Evolutionary conservation across 2,888 invertebrate genomes (phyloP), one percentile per base, ranked within the genome.

Genomic region (Heliconius aoede): DNA sequence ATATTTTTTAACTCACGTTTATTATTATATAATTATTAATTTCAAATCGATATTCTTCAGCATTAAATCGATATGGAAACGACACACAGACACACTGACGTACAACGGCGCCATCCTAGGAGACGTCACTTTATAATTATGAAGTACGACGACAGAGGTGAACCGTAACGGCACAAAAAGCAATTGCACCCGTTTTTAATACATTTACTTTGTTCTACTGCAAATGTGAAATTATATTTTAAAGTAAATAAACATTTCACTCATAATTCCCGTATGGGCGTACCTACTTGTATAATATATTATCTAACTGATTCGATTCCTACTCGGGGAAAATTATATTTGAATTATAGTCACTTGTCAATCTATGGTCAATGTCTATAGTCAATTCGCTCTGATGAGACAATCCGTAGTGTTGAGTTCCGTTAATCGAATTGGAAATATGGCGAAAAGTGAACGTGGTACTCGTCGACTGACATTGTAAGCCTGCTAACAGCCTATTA

Each of bases 101-200:
- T 24, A 64, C 36, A 40, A 24, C 40, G 65, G 65, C 65, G 65
- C 65, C 65, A 65, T 7, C 36, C 24, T 65, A 40, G 65, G 36
- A 24, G 36, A 24, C 65, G 65, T n/a, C 36, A 13, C 24, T 64
- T 65, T 65, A 65, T 65, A 65, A 65, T 65, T 36, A 65, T 15
- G 65, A 36, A 65, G 24, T 65, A 65, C 65, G 65, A 65, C 40
- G 65, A 65, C 65, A 15, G 65, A 65, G 24, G 24, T 65, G 24
- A 65, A 65, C 24, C 65, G 18, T 65, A 65, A 40, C 40, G 36
- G 65, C 24, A 28, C 26, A 24, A 65, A 18, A 36, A 65, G 36
- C 65, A 36, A 65, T 36, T 65, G 65, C 24, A 13, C 15, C 2
- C 15, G 24, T 24, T 65, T 65, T 40, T 65, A 36, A 65, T 18